Base-by-base conservation (phyloP, 1,140 invertebrate species). In the Hypsibius dujardini region DNA sequence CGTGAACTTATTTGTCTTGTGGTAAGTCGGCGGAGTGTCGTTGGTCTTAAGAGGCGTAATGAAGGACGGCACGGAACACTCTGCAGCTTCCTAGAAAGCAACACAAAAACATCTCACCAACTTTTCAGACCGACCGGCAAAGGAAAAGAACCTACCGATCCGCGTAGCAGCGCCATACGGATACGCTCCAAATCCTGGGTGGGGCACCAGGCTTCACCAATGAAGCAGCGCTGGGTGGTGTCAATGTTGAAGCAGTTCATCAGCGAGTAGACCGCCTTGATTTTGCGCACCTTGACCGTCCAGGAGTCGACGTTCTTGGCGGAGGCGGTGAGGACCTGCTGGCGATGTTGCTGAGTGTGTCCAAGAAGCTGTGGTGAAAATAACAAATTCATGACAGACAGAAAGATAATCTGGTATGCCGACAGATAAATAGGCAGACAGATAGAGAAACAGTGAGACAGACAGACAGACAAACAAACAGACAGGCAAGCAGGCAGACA, bases 201-300 rank as follows among this genome's bases (percentile, higher is more conserved):
- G 2, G 74, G 74, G 47, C 62, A 69, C 74, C 74, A 74, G n/a
- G 60, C 47, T 71, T 69, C 67, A 69, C 47, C 77, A 62, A 79
- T 77, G 7, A 93, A 82, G 81, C 90, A 92, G 79, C 94, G 93
- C 79, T 93, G 90, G 0, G 92, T 93, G 0, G 94, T 90, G 78
- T 94, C 91, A 81, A 95, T 79, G 79, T 94, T 94, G 82, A 94
- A 93, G 67, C 92, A 80, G 81, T 95, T 95, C 75, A 95, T 80
- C 0, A 90, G 92, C 76, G 92, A 89, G 79, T 93, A 94, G 76
- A 94, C 93, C 1, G 90, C 91, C 78, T 92, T 92, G 46, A 83
- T 92, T 80, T 95, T 95, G 74, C 90, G 86, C 47, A 93, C 90
- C 82, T 93, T 92, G 46, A 93, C 87, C 79, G 90, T 90, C 90